These are phyloP conservation scores for Poecilia velifera DNA, from an alignment of 2,797 vertebrate genomes.

Conservation along the genomic window DNA sequence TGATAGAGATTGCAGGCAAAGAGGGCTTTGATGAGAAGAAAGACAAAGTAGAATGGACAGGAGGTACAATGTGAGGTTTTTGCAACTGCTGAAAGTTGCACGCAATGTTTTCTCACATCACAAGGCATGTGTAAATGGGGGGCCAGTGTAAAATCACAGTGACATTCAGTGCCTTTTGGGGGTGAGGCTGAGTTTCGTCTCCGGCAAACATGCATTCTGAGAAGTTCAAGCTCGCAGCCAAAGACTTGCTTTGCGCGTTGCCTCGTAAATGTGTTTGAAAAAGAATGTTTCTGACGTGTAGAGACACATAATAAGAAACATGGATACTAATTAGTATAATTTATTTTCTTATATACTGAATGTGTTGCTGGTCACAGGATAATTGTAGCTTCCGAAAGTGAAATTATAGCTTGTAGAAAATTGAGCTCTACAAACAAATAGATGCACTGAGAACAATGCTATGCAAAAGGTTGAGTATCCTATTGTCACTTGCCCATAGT, in stretches of 20 bases:
- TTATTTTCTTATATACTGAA: constrained; percentile 28
- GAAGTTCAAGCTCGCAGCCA: constrained; percentile 40
- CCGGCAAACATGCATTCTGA: constrained; percentile 54
- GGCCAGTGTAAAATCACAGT: constrained; percentile 63
- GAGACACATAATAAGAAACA: constrained; percentile 28
- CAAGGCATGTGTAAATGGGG: constrained; percentile 39
- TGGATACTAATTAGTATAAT: constrained; percentile 53
- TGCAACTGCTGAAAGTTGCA: constrained; percentile 29
- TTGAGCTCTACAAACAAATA: background rate
- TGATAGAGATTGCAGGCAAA: constrained; percentile 33
- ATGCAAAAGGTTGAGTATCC: background rate
- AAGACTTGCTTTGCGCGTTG: constrained; percentile 19
- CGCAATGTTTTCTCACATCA: constrained; percentile 43
- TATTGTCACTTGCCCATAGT: background rate
- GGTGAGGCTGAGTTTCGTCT: constrained; percentile 54
- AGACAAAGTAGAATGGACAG: constrained; percentile 6
- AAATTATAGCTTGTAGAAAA: constrained; percentile 40
- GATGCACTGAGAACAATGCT: background rate
- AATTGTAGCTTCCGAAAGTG: background rate
- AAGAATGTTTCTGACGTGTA: constrained; percentile 30
- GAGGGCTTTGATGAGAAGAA: constrained; percentile 22
- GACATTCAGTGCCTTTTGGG: constrained; percentile 56
- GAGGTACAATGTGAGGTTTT: background rate
- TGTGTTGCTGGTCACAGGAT: constrained; percentile 5
- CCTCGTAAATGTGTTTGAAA: constrained; percentile 46